These are phyloP conservation scores for Heterochromis multidens DNA, from an alignment of 2,113 vertebrate genomes.

Conservation along the genomic window DNA sequence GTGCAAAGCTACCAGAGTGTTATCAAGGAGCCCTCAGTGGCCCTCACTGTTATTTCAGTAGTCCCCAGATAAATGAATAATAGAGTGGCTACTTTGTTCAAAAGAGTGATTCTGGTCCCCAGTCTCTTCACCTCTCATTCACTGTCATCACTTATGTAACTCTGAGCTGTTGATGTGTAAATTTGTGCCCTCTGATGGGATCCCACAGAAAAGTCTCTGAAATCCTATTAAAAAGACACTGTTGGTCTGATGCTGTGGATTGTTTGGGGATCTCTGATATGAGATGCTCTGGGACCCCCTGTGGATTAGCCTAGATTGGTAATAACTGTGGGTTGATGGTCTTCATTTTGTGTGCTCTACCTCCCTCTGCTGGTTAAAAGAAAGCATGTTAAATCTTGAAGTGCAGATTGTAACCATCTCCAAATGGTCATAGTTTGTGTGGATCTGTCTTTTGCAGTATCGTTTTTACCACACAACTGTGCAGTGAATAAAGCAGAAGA, in stretches of 20 bases:
- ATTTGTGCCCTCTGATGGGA: neutral
- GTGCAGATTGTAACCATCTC: neutral
- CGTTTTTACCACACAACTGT: conserved; percentile 85
- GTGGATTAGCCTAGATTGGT: conserved; percentile 43
- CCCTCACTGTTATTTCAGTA: neutral
- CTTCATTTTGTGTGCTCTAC: conserved; percentile 2
- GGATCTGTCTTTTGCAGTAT: conserved; percentile 69
- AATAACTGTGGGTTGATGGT: neutral
- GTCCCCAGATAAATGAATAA: neutral
- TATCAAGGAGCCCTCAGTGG: neutral
- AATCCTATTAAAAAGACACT: neutral
- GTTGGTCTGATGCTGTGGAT: neutral
- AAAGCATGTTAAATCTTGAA: neutral
- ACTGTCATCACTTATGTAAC: neutral
- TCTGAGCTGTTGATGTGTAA: neutral
- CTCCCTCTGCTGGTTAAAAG: conserved; percentile 59
- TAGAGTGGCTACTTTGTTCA: neutral
- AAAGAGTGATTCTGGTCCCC: neutral
- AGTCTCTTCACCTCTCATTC: neutral
- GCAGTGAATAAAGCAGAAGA: conserved; percentile 86
- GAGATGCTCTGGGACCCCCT: neutral
- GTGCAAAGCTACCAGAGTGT: neutral
- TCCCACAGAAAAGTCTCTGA: neutral
- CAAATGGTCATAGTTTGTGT: neutral
- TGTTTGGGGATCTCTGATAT: neutral